These are phyloP conservation scores for Cichladusa arquata DNA, from an alignment of 2,113 vertebrate genomes.

Conservation along the genomic window DNA sequence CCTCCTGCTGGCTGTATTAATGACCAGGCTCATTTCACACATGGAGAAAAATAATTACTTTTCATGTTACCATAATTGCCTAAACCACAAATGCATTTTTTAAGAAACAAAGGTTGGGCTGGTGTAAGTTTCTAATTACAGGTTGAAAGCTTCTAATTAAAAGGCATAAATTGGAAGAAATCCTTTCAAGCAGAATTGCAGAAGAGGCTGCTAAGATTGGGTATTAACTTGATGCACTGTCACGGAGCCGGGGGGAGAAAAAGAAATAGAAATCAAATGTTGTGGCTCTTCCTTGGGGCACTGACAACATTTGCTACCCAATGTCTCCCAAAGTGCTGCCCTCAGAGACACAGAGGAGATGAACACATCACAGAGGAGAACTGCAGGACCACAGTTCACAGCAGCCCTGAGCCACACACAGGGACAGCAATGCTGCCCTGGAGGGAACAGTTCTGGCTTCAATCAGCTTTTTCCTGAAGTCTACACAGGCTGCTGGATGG, in stretches of 20 bases:
- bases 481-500: background rate
- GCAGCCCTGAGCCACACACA: background rate
- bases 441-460: background rate
- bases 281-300: background rate
- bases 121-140: slow-evolving; percentile 69
- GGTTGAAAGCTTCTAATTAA: slow-evolving; percentile 66
- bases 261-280: background rate
- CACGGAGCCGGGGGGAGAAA: background rate
- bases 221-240: background rate
- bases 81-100: slow-evolving; percentile 56
- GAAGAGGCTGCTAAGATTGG: background rate
- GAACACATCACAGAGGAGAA: background rate
- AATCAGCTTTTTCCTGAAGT: background rate
- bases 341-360: background rate
- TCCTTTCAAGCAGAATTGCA: slow-evolving; percentile 18
- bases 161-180: slow-evolving; percentile 59
- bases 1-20: background rate
- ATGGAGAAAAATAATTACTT: slow-evolving; percentile 51
- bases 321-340: background rate
- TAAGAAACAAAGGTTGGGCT: slow-evolving; percentile 62
- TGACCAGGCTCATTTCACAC: background rate
- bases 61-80: slow-evolving; percentile 64
- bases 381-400: background rate
- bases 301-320: background rate
- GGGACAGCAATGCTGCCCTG: background rate